Evolutionary conservation across 2,888 invertebrate genomes (phyloP).

Genomic region (Macrophya alboannulata): DNA sequence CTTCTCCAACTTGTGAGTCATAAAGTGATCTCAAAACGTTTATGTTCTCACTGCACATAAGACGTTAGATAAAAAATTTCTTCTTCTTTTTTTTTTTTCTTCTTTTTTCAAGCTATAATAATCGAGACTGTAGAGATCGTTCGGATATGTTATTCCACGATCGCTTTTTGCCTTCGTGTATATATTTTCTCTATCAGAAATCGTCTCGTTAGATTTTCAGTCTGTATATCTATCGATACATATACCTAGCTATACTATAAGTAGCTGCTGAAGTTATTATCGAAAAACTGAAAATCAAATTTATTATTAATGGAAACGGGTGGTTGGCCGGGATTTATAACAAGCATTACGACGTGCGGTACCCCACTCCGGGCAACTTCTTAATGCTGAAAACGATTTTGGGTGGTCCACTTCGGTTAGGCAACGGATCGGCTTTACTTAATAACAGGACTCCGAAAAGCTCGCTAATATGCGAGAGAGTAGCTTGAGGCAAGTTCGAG

Average conservation of each 20-base stretch:
- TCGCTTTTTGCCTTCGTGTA: not conserved
- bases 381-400: not conserved
- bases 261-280: not conserved
- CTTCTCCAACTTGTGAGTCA: not conserved
- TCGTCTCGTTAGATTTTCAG: slow-evolving; percentile 3
- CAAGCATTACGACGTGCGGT: not conserved
- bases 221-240: not conserved
- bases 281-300: slow-evolving; percentile 24
- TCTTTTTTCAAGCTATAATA: not conserved
- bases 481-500: slow-evolving; percentile 9
- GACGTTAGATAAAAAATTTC: not conserved
- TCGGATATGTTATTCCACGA: not conserved
- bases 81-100: not conserved
- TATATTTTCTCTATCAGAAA: not conserved
- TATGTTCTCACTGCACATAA: not conserved
- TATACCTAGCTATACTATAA: too few species aligned
- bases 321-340: slow-evolving; percentile 8
- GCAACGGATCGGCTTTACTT: slow-evolving; percentile 42
- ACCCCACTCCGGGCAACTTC: not conserved
- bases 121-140: not conserved
- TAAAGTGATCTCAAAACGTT: slow-evolving; percentile 5
- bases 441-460: slow-evolving; percentile 46
- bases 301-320: slow-evolving; percentile 6
- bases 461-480: slow-evolving; percentile 33
- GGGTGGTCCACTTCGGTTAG: slow-evolving; percentile 48